Conservation (phyloP, 2,113 vertebrate species). For the Abramis brama region DNA sequence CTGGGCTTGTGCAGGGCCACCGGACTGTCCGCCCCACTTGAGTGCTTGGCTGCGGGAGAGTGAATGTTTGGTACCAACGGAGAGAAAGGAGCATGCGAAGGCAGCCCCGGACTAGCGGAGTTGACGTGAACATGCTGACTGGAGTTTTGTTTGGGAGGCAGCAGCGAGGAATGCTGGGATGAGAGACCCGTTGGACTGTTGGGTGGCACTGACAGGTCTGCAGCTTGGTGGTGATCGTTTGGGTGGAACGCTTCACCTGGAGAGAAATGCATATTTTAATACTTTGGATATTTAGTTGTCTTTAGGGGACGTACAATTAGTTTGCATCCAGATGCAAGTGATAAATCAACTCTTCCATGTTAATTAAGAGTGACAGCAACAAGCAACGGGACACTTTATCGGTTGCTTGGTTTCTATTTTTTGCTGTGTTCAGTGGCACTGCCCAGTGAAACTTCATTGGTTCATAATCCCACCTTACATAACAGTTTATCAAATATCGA, state of each 20-base stretch:
- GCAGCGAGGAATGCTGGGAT: conserved; percentile 85
- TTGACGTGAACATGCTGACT: conserved; percentile 82
- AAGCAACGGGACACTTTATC: neutral
- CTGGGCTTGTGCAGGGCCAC: conserved; percentile 80
- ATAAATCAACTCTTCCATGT: neutral
- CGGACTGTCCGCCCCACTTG: conserved; percentile 77
- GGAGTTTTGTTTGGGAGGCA: conserved; percentile 81
- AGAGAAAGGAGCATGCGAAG: conserved; percentile 79
- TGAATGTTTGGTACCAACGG: conserved; percentile 78
- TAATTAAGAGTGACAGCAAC: neutral
- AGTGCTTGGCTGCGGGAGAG: conserved; percentile 72
- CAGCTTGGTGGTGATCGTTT: conserved; percentile 90
- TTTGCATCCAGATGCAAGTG: neutral
- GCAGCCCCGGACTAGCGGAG: conserved; percentile 68
- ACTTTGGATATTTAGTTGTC: too few species aligned
- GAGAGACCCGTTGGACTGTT: conserved; percentile 95
- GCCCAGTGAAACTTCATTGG: neutral
- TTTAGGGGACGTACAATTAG: too few species aligned
- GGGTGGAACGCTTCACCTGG: conserved; percentile 89
- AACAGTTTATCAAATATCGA: neutral
- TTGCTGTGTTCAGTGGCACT: neutral
- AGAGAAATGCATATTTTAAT: conserved; percentile 34
- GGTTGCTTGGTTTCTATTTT: neutral
- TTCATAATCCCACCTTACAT: neutral
- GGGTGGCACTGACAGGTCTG: conserved; percentile 95